These are phyloP conservation scores for Nibea albiflora DNA, from an alignment of 2,113 vertebrate species.

Conservation along the genomic window DNA sequence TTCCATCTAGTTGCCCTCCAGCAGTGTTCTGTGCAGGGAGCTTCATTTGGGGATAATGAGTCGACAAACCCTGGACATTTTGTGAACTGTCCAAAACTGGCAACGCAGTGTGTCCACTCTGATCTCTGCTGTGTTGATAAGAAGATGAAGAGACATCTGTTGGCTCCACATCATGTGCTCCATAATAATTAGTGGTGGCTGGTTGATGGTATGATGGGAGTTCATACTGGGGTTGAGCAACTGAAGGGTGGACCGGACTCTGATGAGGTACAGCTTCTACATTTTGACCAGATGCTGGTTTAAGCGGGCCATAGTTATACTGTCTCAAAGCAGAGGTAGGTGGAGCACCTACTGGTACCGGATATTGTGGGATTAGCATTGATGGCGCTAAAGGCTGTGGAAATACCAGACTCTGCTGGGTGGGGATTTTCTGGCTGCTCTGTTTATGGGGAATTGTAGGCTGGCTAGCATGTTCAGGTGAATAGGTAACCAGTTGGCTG, in stretches of 20 bases:
- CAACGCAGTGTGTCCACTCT: background rate
- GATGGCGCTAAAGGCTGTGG: background rate
- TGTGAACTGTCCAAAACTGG: background rate
- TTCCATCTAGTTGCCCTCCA: no score
- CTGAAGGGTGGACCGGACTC: background rate
- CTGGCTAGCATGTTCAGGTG: background rate
- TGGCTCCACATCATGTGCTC: background rate
- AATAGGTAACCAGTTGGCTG: background rate
- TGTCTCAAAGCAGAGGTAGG: background rate
- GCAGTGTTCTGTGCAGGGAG: accelerated
- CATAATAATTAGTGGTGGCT: background rate
- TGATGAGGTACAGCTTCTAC: background rate
- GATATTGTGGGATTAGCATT: background rate
- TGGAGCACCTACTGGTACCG: background rate
- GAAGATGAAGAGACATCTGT: background rate
- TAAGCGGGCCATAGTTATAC: background rate
- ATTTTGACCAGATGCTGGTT: background rate
- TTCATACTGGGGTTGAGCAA: background rate
- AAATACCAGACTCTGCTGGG: background rate
- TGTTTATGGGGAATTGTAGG: background rate
- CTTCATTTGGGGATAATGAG: background rate
- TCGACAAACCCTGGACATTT: background rate
- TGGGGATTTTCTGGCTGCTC: background rate
- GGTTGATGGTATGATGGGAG: background rate
- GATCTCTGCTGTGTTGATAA: background rate